Evolutionary conservation across 2,113 vertebrate species (phyloP).

Genomic region (Rhynchomys soricoides): DNA sequence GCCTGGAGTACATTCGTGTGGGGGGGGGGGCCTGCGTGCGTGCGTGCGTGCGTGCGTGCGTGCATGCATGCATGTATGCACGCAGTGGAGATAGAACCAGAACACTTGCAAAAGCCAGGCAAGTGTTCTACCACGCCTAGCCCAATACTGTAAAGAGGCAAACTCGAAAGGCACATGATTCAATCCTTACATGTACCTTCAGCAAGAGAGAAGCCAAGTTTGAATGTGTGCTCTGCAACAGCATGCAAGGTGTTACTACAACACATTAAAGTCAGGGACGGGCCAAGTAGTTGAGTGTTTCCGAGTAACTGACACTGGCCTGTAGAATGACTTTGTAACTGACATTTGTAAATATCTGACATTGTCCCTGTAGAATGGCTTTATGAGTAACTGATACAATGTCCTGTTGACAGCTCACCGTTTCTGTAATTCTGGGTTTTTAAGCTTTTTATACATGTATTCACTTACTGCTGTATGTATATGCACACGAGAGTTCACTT

Average conservation of each 20-base stretch:
- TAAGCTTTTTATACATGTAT: background rate
- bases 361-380: background rate
- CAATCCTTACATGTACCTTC: background rate
- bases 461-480: background rate
- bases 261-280: background rate
- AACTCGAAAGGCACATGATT: background rate
- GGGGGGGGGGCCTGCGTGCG: too few species aligned
- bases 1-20: too few species aligned
- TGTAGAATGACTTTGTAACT: background rate
- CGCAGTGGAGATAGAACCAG: background rate
- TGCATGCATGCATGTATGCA: fast-evolving
- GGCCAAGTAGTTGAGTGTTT: background rate
- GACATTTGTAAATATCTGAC: too few species aligned
- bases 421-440: background rate
- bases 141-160: background rate
- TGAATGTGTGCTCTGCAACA: constrained; percentile 25
- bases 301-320: background rate
- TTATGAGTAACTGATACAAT: background rate
- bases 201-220: background rate
- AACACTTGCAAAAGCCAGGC: background rate
- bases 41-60: background rate
- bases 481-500: background rate
- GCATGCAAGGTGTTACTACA: background rate
- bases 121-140: background rate
- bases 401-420: background rate